phyloP scores from a whole-genome alignment of 2,888 invertebrate genomes.

The Ennomos fuscantarius region DNA sequence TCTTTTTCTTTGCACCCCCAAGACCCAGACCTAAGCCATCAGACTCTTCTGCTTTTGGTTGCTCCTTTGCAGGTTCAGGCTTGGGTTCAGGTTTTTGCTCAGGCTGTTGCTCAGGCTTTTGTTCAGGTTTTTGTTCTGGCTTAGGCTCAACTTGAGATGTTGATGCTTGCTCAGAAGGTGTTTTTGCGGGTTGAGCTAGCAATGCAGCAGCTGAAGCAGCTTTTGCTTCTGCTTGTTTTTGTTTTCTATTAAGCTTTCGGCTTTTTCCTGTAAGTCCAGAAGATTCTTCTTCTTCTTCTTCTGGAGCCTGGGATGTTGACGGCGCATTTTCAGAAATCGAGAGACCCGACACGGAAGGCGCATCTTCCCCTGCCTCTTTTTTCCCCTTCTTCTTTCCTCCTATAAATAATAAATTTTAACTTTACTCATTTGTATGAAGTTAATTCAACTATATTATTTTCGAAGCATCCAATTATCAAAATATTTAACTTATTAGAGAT shows the following conservation, averaged over 20 bases:
- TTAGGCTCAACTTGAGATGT: slow-evolving; percentile 6
- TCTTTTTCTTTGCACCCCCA: slow-evolving; percentile 39
- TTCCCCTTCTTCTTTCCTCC: slow-evolving; percentile 52
- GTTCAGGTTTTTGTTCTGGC: slow-evolving; percentile 9
- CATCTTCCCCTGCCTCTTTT: slow-evolving; percentile 33
- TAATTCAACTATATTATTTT: no score
- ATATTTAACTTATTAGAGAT: no score
- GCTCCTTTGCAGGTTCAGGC: slow-evolving; percentile 6
- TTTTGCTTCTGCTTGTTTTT: slow-evolving; percentile 17
- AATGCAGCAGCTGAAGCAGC: slow-evolving; percentile 3
- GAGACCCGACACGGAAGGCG: slow-evolving; percentile 16
- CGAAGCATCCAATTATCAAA: no score
- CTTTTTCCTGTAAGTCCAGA: slow-evolving; percentile 18
- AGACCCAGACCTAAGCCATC: slow-evolving; percentile 38
- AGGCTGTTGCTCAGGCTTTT: slow-evolving; percentile 9
- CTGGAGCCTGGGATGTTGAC: slow-evolving; percentile 32
- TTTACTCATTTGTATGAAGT: no score
- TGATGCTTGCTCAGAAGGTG: not conserved
- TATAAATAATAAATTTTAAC: no score
- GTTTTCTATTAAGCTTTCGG: slow-evolving; percentile 8
- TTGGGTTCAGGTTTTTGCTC: slow-evolving; percentile 7
- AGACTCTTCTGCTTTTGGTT: slow-evolving; percentile 27
- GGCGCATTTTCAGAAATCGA: slow-evolving; percentile 21
- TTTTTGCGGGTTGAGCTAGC: not conserved
- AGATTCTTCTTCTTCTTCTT: slow-evolving; percentile 26